A percentile compares a stretch with the other conserved stretches of the same genome.
Conservation (phyloP, 2,888 invertebrate species). For the Hyppa rectilinea region DNA sequence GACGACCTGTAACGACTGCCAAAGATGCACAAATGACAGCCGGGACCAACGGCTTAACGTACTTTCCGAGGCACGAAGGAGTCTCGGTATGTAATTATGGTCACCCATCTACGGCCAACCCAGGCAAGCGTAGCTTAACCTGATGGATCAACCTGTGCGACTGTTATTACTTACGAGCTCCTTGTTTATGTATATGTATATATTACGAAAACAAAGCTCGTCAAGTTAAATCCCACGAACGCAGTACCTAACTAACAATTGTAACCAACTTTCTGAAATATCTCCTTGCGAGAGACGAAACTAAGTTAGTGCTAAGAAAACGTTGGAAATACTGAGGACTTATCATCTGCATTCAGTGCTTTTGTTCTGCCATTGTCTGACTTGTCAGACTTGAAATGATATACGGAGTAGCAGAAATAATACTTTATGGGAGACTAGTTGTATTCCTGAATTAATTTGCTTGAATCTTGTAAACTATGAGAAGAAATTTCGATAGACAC, state of each 20-base stretch:
- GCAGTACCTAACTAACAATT: conserved; percentile 28
- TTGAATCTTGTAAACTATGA: neutral
- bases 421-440: conserved; percentile 14
- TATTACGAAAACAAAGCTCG: conserved; percentile 9
- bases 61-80: too few species aligned
- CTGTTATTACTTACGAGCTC: too few species aligned
- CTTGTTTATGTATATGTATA: too few species aligned
- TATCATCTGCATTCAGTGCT: conserved; percentile 32
- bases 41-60: too few species aligned
- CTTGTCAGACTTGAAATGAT: conserved; percentile 5
- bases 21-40: too few species aligned
- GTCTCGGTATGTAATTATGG: too few species aligned
- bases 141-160: too few species aligned
- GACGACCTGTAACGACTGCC: too few species aligned
- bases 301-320: conserved; percentile 46
- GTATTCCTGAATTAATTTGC: neutral
- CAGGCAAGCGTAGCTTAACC: too few species aligned
- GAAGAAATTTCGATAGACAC: neutral
- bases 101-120: too few species aligned
- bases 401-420: conserved; percentile 11
- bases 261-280: conserved; percentile 30
- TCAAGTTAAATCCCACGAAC: conserved; percentile 13
- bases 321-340: conserved; percentile 39
- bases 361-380: conserved; percentile 42
- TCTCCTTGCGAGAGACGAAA: conserved; percentile 21